Base-by-base conservation (phyloP, 2,797 vertebrate genomes). In the Rhinella marina region DNA sequence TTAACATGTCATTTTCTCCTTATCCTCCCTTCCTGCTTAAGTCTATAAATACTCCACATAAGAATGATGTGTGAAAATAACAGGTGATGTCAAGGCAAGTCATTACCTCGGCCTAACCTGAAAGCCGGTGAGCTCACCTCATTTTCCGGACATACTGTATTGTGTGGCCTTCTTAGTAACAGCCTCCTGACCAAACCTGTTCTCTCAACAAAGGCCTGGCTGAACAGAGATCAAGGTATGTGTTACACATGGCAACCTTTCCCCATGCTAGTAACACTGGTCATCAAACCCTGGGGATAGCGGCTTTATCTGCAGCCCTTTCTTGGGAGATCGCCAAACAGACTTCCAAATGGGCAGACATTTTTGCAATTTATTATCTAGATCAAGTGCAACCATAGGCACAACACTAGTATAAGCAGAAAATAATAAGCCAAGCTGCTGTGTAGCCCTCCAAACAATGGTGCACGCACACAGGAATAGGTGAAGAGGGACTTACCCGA, bases 21-120 rank as follows among this genome's bases (percentile, higher is more conserved):
- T 72, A 73, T 84, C 68, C 82, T 41, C 52, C 82, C 25, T 84
- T 61, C 68, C 82, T 59, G 68, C 27, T 84, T 54, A 21, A 11
- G 11, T 76, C 72, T 76, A 85, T 85, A 76, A 85, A 77, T 85
- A 85, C 23, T 62, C 32, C 12, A 52, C 62, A 50, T 25, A 52
- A 86, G 48, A 25, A 86, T 32, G 75, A 64, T 23, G 48, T 66
- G 75, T 66, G 61, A 85, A 85, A 77, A 62, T 85, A 64, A 66
- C 57, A 85, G 84, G 14, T 85, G 41, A 78, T 29, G 73, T 79
- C 84, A 66, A 64, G 75, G 50, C 57, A 79, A 86, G 25, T 66
- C 56, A 61, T 61, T 77, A 85, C 76, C 52, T 27, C 23, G 3
- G 54, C 56, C 56, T 62, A 66, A 29, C 66, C 66, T 25, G 81